Conservation (phyloP, 1,140 invertebrate species). For the Brachystomella parvula region DNA sequence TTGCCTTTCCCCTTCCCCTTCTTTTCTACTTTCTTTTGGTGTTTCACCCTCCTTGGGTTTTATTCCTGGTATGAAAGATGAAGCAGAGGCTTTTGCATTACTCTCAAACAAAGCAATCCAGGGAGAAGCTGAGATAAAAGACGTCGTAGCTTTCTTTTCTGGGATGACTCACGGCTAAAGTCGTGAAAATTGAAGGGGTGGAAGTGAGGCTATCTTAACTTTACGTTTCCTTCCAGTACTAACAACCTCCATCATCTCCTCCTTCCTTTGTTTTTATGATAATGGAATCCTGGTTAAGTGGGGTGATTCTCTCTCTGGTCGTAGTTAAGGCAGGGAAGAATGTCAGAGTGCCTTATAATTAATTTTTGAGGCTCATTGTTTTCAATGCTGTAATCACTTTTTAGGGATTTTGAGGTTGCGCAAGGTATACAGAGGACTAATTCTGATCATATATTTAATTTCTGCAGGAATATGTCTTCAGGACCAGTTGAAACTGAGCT, state of each 20-base stretch:
- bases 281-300: slow-evolving; percentile 2
- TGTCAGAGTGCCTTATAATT: too few species aligned
- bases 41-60: background rate
- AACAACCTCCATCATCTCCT: background rate
- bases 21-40: too few species aligned
- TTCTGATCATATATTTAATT: background rate
- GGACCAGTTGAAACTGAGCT: slow-evolving; percentile 38
- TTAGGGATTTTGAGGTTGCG: background rate
- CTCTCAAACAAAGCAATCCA: background rate
- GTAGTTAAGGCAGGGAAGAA: background rate
- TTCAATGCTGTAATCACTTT: background rate
- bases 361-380: background rate
- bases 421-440: background rate
- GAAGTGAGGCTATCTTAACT: background rate
- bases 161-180: slow-evolving; percentile 2
- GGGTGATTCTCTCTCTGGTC: background rate
- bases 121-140: background rate
- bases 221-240: background rate
- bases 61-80: background rate
- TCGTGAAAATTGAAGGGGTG: slow-evolving; percentile 3
- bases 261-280: background rate
- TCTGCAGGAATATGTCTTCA: slow-evolving; percentile 17
- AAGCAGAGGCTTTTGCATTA: background rate
- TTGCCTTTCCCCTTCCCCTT: too few species aligned
- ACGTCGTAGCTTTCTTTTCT: background rate